phyloP scores from a whole-genome alignment of 2,797 vertebrate genomes.

The Onychomys leucogaster region DNA sequence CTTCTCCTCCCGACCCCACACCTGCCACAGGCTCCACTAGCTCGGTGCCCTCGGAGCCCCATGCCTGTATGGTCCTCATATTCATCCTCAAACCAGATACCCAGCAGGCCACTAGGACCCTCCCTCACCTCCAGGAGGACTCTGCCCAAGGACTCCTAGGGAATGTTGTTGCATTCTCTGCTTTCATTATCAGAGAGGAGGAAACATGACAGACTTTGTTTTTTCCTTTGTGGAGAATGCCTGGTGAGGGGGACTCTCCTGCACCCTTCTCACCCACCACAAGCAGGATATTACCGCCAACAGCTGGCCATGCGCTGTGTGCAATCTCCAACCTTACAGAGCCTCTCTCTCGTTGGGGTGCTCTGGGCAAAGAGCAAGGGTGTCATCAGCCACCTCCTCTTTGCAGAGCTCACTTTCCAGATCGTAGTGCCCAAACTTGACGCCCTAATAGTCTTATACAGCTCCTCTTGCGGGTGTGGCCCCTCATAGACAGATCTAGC shows the following conservation, averaged over 20 bases:
- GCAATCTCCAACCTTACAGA: not conserved
- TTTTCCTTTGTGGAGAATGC: not conserved
- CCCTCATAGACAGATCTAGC: not conserved
- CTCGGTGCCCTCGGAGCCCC: not conserved
- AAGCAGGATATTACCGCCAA: not conserved
- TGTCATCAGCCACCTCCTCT: not conserved
- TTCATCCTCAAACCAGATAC: rapidly evolving
- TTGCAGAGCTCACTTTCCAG: not conserved
- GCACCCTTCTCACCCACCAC: not conserved
- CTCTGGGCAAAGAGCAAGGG: not conserved
- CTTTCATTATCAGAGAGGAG: not conserved
- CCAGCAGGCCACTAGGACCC: not conserved
- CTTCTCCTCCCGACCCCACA: not conserved
- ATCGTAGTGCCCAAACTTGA: not conserved
- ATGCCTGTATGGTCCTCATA: not conserved
- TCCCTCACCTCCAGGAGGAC: not conserved
- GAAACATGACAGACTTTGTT: not conserved
- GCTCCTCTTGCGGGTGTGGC: not conserved
- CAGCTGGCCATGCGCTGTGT: rapidly evolving
- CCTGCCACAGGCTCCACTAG: not conserved
- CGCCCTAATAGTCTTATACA: not conserved
- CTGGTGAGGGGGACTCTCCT: not conserved
- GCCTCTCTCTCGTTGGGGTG: not conserved
- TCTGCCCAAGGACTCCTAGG: not conserved
- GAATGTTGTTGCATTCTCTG: not conserved